Percentiles rank a stretch among this genome's conserved stretches.
phyloP scores from a whole-genome alignment of 37 sponge, comb jelly and placozoan genomes.

The Sycon ciliatum region DNA sequence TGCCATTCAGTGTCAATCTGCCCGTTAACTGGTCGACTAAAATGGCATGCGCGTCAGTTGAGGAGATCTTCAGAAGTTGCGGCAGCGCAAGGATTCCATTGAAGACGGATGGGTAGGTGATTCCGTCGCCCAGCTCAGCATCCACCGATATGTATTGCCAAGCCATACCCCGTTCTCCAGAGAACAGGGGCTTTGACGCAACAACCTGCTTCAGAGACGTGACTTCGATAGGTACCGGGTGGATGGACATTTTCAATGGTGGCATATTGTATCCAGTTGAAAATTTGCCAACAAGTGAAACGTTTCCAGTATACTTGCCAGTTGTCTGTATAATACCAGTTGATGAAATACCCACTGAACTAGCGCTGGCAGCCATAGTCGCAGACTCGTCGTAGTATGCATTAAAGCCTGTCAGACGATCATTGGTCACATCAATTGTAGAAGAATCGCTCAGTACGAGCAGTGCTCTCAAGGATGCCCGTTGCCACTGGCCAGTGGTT shows the following conservation, averaged over 20 bases:
- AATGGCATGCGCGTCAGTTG: too few relatives aligned
- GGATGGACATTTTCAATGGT: conserved; percentile 9
- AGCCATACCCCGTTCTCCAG: conserved; percentile 17
- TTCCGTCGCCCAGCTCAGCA: conserved; percentile 34
- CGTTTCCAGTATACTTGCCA: not conserved
- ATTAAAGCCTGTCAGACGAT: too few relatives aligned
- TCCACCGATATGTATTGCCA: conserved; percentile 27
- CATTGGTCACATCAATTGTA: too few relatives aligned
- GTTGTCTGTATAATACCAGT: conserved; percentile 13
- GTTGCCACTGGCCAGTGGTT: conserved; percentile 32
- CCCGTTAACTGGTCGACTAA: too few relatives aligned
- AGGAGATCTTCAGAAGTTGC: too few relatives aligned
- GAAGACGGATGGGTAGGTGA: not conserved
- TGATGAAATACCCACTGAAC: too few relatives aligned
- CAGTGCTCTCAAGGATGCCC: conserved; percentile 25
- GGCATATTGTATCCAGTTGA: not conserved
- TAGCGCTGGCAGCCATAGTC: too few relatives aligned
- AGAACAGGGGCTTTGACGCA: conserved; percentile 18
- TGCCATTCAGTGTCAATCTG: too few relatives aligned
- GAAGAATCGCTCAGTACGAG: conserved; percentile 35
- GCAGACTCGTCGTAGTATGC: too few relatives aligned
- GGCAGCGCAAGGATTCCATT: too few relatives aligned
- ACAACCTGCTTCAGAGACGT: conserved; percentile 27
- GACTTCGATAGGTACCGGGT: conserved; percentile 22
- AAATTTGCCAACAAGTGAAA: conserved; percentile 16